Evolutionary conservation across 1,140 invertebrate species (phyloP).

Genomic region (Drosophila erecta): DNA sequence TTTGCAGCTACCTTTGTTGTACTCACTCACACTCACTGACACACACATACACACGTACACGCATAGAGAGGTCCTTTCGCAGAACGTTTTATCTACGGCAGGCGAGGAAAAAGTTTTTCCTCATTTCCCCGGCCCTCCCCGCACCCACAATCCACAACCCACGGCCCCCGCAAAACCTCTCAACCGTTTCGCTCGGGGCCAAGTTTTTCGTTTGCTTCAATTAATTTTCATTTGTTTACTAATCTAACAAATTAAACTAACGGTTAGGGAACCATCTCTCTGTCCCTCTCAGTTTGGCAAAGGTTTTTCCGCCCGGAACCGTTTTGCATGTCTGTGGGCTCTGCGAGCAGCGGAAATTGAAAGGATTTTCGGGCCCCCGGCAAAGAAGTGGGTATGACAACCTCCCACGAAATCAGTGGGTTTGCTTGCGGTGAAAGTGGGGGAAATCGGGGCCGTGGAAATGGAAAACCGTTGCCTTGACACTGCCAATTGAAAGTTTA

Average conservation of each 20-base stretch:
- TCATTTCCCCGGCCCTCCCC: constrained; percentile 12
- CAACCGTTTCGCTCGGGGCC: constrained; percentile 56
- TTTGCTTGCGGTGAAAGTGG: constrained; percentile 12
- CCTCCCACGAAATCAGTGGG: constrained; percentile 12
- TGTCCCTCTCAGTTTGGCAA: constrained; percentile 6
- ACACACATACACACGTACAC: neutral
- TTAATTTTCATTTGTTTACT: constrained; percentile 84
- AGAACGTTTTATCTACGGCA: constrained; percentile 71
- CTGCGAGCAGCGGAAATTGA: constrained; percentile 51
- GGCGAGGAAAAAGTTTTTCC: constrained; percentile 64
- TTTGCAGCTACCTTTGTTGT: constrained; percentile 65
- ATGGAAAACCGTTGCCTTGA: constrained; percentile 46
- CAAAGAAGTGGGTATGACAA: constrained; percentile 28
- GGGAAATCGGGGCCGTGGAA: neutral
- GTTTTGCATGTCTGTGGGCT: constrained; percentile 28
- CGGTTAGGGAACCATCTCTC: constrained; percentile 50
- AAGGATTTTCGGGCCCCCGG: constrained; percentile 47
- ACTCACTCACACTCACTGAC: neutral
- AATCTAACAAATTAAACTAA: constrained; percentile 84
- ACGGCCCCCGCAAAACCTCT: constrained; percentile 7
- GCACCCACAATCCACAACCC: too few relatives aligned
- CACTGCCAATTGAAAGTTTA: constrained; percentile 56
- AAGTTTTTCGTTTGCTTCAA: constrained; percentile 84
- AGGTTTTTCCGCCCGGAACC: constrained; percentile 32
- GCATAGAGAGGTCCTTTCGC: constrained; percentile 43